phyloP scores from a whole-genome alignment of 2,113 vertebrate species.

The Capreolus pygargus region DNA sequence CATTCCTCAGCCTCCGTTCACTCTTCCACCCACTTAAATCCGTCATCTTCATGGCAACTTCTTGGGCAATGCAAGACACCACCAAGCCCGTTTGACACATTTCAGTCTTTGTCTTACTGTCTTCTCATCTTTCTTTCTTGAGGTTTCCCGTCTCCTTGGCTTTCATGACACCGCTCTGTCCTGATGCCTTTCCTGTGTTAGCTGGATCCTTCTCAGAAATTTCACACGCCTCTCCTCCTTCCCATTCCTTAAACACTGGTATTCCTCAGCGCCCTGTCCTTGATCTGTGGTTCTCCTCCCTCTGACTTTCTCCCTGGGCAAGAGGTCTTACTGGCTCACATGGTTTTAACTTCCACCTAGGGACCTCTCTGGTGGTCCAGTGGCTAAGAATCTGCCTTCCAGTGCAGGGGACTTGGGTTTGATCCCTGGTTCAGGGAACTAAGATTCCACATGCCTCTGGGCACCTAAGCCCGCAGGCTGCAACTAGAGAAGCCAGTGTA shows the following conservation, averaged over 20 bases:
- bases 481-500: neutral
- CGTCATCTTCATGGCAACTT: neutral
- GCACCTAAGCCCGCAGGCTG: neutral
- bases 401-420: neutral
- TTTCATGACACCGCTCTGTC: neutral
- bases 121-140: neutral
- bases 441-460: neutral
- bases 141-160: neutral
- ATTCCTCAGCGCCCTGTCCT: too few species aligned
- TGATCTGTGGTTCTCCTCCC: too few species aligned
- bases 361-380: neutral
- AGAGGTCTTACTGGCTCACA: neutral
- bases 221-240: neutral
- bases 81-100: rapidly evolving
- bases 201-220: neutral
- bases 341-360: neutral
- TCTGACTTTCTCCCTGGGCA: neutral
- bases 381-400: neutral
- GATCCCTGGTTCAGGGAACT: neutral
- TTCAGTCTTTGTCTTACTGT: neutral
- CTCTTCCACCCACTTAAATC: neutral
- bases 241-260: neutral
- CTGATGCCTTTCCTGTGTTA: neutral
- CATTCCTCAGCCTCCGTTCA: neutral
- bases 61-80: neutral